Evolutionary conservation across 2,113 vertebrate species (phyloP), one percentile per base, ranked within the genome.

Genomic region (Carlito syrichta): DNA sequence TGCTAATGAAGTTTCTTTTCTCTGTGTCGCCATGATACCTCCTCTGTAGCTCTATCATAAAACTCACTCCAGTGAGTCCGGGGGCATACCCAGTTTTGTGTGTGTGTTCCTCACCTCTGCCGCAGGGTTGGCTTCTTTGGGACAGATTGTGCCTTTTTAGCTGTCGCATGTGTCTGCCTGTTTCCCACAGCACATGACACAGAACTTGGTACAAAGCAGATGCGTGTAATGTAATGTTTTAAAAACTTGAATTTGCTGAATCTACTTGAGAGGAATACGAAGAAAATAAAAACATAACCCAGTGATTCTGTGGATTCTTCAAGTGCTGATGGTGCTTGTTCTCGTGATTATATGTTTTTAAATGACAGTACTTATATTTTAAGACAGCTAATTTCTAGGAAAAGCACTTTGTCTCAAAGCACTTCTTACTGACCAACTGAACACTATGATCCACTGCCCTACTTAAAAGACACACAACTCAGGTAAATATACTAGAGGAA

Each of bases 331-430:
- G 30, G 91, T 58, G 83, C 38, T 73, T 54, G 25, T 71, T 93
- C 20, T n/a, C 76, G 74, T 60, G 60, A 81, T 76, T 81, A 77
- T 23, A 69, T 73, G 25, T 27, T 45, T 58, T 45, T 30, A 92
- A 94, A 50, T 66, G 50, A 11, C 77, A 86, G 83, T 76, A 48
- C 30, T 66, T 50, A 63, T 35, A 58, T 43, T 77, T 63, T 76
- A 96, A 97, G 91, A 63, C 50, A 66, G 43, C 68, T 88, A 84
- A 93, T 77, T 95, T 94, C 95, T 66, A 91, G 83, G 92, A 86
- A 97, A 93, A 93, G 82, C 16, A 91, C 86, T 96, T 95, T 86
- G 60, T 91, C 77, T 83, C 63, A 93, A 97, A 83, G 77, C 43
- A 88, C 27, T 82, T 89, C 71, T 82, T 85, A 91, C 32, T 89